These are phyloP conservation scores for Chrysolina oricalcia DNA, from an alignment of 2,888 invertebrate genomes.

Conservation along the genomic window DNA sequence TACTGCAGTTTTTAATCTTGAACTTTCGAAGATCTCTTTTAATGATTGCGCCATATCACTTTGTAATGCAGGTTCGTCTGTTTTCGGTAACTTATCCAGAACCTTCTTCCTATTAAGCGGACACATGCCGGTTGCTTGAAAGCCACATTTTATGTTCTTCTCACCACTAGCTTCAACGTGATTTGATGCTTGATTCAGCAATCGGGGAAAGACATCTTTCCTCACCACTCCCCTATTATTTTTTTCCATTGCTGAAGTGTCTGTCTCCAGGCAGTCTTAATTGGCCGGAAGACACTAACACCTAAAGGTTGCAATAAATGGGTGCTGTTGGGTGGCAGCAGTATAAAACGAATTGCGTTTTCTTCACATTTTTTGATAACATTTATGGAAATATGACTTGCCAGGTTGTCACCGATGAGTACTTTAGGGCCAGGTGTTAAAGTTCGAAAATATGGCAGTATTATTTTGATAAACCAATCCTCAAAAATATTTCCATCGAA, in stretches of 20 bases:
- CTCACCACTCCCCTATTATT: conserved; percentile 31
- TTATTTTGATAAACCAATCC: conserved; percentile 27
- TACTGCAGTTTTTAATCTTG: background rate
- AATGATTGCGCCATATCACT: background rate
- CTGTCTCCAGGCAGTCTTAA: conserved; percentile 29
- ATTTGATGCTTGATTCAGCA: conserved; percentile 43
- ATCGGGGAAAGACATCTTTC: conserved; percentile 46
- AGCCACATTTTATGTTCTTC: conserved; percentile 27
- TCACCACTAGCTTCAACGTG: conserved; percentile 30
- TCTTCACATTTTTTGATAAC: conserved; percentile 37
- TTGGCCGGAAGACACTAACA: conserved; percentile 30
- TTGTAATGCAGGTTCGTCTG: background rate
- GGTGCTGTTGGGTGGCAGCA: conserved; percentile 37
- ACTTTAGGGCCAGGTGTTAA: conserved; percentile 9
- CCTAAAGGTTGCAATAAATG: background rate
- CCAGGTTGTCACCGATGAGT: conserved; percentile 11
- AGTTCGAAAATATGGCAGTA: conserved; percentile 27
- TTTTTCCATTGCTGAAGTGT: conserved; percentile 24
- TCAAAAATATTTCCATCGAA: conserved; percentile 32
- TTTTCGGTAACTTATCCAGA: conserved; percentile 27
- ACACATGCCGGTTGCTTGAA: conserved; percentile 26
- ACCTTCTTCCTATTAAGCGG: conserved; percentile 16
- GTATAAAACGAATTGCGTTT: conserved; percentile 39
- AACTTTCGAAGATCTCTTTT: background rate
- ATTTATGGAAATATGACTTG: conserved; percentile 21